Conservation (phyloP, 1,140 invertebrate genomes). For the Apis laboriosa region DNA sequence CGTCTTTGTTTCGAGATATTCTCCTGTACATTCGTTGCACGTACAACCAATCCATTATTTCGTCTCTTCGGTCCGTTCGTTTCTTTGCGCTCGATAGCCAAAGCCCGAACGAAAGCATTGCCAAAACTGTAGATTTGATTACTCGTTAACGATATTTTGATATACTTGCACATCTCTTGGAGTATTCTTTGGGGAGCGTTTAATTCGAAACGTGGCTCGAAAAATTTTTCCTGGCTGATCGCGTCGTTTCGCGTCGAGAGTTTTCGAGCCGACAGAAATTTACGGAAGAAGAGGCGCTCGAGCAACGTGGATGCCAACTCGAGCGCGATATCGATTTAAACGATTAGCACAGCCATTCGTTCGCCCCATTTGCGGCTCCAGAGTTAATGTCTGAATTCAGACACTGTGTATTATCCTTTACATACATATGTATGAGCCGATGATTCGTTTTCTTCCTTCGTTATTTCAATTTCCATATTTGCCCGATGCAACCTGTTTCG, state of each 20-base stretch:
- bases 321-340: conserved; percentile 32
- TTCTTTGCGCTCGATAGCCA: not conserved
- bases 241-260: not conserved
- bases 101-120: not conserved
- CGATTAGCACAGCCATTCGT: conserved; percentile 24
- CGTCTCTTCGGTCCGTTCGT: not conserved
- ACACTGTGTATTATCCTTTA: not conserved
- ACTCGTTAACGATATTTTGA: not conserved
- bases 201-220: too few relatives aligned
- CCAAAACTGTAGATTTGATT: not conserved
- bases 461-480: too few relatives aligned
- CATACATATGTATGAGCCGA: too few relatives aligned
- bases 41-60: not conserved
- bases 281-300: conserved; percentile 1
- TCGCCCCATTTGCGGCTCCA: conserved; percentile 6
- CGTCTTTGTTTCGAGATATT: too few relatives aligned
- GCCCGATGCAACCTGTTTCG: too few relatives aligned
- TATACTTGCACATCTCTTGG: too few relatives aligned
- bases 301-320: conserved; percentile 19
- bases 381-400: not conserved
- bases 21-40: not conserved
- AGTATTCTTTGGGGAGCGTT: too few relatives aligned
- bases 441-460: not conserved
- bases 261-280: conserved; percentile 22
- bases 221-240: not conserved